Evolutionary conservation across 1,140 invertebrate species (phyloP), one percentile per base, ranked within the genome.

Genomic region (Melipona quadrifasciata): DNA sequence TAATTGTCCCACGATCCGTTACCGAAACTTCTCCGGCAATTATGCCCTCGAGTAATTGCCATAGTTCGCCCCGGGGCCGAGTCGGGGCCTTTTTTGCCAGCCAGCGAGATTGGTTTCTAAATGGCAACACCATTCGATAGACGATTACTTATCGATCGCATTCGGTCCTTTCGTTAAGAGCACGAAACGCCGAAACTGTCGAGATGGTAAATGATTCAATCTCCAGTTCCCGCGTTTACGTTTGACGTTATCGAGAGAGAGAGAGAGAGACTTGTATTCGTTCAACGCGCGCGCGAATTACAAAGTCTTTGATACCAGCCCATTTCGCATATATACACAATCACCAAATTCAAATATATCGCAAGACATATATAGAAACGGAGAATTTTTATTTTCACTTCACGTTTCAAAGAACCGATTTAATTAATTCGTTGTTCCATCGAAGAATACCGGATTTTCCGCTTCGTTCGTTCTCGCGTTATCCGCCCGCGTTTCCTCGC

Each of bases 11-110:
- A 61, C 78, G 88, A 90, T 88, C 89, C 74, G 88, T 90, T 89
- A 80, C 81, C 67, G 85, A 88, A 92, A 92, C 86, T 92, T 91
- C 87, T 80, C 39, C 82, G 86, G 83, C 85, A 85, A 86, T 84
- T 86, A 86, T 80, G 90, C 85, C 85, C 86, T 82, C 79, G 80
- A 71, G 85, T 91, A 91, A 92, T 92, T 89, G 89, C 88, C 75
- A 81, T 84, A 91, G 89, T 91, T 91, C 88, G 84, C 83, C 58
- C 77, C 76, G 65, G 83, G 83, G 65, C 87, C 84, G 80, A 85
- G 80, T 82, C 75, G 64, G 2, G n/a, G 5, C 19, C 80, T 64
- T 51, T 77, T 65, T 53, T 72, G 34, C 57, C 39, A 0, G 1
- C 16, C 14, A 14, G 31, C 12, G 10, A 11, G 51, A 58, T 76